A percentile compares a stretch with the other conserved stretches of the same genome.
These are phyloP conservation scores for Cheilosia urbana DNA, from an alignment of 2,888 invertebrate species.

Conservation along the genomic window DNA sequence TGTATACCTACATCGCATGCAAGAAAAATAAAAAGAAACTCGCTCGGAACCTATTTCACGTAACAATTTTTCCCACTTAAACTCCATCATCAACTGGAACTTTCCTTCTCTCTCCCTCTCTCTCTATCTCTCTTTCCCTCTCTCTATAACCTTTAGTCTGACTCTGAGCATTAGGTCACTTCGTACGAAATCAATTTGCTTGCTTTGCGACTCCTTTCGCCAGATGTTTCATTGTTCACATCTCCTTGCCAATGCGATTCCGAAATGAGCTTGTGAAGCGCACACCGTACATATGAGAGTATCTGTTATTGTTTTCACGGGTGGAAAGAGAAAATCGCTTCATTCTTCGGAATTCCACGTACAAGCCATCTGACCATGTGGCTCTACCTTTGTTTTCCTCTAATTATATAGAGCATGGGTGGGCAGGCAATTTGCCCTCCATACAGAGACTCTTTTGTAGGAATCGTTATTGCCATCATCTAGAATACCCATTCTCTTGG, in stretches of 20 bases:
- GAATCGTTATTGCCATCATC: constrained; percentile 55
- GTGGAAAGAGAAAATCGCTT: constrained; percentile 53
- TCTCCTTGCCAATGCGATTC: constrained; percentile 26
- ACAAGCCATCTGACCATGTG: constrained; percentile 28
- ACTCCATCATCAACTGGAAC: constrained; percentile 22
- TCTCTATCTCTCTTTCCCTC: background rate
- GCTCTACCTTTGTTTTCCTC: constrained; percentile 30
- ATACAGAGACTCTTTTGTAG: constrained; percentile 14
- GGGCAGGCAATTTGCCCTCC: constrained; percentile 33
- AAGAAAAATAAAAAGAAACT: background rate
- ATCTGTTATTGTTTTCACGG: constrained; percentile 8
- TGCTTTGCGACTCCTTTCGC: constrained; percentile 23
- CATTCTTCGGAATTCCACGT: constrained; percentile 18
- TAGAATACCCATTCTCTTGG: constrained; percentile 31
- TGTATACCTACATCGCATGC: no score
- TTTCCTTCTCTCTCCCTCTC: constrained; percentile 13
- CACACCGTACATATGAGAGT: constrained; percentile 21
- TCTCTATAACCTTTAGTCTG: constrained; percentile 34
- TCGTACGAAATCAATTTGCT: constrained; percentile 36
- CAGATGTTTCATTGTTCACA: constrained; percentile 54
- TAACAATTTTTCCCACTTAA: constrained; percentile 17
- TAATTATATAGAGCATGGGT: constrained; percentile 18
- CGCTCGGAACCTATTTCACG: constrained; percentile 16
- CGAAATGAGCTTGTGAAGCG: constrained; percentile 38
- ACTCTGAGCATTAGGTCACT: constrained; percentile 34